These are phyloP conservation scores for Paramormyrops kingsleyae DNA, from an alignment of 2,113 vertebrate species.

Conservation along the genomic window DNA sequence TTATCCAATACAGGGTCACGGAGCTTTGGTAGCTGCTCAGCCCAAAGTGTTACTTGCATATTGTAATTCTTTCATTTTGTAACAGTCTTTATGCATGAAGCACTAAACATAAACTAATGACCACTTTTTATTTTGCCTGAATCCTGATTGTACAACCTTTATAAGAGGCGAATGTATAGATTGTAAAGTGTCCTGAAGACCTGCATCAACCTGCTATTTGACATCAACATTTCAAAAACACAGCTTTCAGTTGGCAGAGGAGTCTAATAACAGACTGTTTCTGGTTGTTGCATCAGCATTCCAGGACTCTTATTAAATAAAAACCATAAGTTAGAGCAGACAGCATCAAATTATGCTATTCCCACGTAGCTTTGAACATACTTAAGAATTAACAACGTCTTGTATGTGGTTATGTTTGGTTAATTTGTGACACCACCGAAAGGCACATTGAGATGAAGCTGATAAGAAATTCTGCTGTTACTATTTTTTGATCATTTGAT, in stretches of 20 bases:
- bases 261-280: conserved; percentile 1
- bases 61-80: background rate
- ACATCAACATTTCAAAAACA: background rate
- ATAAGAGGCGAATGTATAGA: background rate
- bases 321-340: conserved; percentile 5
- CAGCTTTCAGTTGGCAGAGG: background rate
- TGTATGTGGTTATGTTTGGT: background rate
- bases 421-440: background rate
- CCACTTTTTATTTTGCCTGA: background rate
- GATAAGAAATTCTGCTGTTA: background rate
- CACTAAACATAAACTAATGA: background rate
- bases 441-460: background rate
- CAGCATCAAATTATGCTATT: background rate
- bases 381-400: conserved; percentile 2
- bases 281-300: conserved; percentile 23
- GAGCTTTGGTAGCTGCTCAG: background rate
- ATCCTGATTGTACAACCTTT: background rate
- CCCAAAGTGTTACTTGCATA: background rate
- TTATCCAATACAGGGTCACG: background rate
- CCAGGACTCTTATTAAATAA: conserved; percentile 15
- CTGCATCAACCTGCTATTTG: background rate
- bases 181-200: background rate
- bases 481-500: background rate
- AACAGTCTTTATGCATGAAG: background rate
- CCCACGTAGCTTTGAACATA: background rate